Base-by-base conservation (phyloP, 2,888 invertebrate genomes). In the Hypena proboscidalis region DNA sequence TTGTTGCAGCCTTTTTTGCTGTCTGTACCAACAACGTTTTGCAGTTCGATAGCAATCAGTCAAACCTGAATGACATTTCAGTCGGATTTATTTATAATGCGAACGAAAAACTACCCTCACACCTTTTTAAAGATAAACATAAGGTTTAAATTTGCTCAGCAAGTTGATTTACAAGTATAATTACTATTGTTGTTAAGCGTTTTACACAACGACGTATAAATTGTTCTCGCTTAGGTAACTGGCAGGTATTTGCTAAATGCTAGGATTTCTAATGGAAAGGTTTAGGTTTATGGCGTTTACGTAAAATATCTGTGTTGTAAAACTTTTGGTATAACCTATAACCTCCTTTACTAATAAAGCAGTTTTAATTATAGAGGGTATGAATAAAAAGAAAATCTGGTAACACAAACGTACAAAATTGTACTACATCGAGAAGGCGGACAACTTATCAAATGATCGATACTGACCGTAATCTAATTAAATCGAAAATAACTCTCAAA, bases 41-140 rank as follows among this genome's bases (percentile, higher is more conserved):
- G 59, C 64, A 65, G 63, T 71, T 79, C 72, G 81, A 82, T 82
- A 70, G 75, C 66, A 67, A 82, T 82, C 82, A 70, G 70, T 78
- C 80, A 77, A 77, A 80, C 73, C 76, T 69, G 71, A 77, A 79
- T 80, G 80, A 79, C 80, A 80, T 80, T 79, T 77, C 70, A 62
- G 60, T 53, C 40, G 37, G 26, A 39, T 43, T 59, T 8, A n/a
- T 31, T 30, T 21, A 15, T 25, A 20, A 20, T 21, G 8, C 21
- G 11, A 5, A 7, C 10, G 13, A 13, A 30, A 30, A 10, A n/a
- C n/a, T 10, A 8, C 9, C 2, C 3, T 2, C 3, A 14, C n/a
- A n/a, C 15, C 20, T 31, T 27, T 32, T 25, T 9, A 0, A n/a
- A 2, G 0, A 5, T n/a, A 0, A 21, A 2, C 1, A 21, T 34